phyloP scores from a whole-genome alignment of 2,113 vertebrate species.

The Ammodramus savannarum region DNA sequence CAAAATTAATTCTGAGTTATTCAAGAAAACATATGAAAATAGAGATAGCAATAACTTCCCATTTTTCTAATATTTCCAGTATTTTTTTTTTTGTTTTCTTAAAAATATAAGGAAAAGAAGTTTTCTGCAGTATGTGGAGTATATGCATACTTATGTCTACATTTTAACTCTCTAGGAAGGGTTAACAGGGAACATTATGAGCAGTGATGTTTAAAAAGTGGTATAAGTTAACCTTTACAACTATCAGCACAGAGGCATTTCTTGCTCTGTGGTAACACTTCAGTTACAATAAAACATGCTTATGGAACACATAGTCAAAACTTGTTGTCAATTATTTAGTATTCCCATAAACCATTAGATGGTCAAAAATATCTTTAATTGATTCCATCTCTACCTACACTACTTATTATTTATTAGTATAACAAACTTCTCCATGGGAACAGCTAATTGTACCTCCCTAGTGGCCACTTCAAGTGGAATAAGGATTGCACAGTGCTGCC shows the following conservation, averaged over 20 bases:
- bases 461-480: conserved; percentile 87
- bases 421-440: conserved; percentile 91
- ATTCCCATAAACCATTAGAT: conserved; percentile 80
- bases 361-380: conserved; percentile 93
- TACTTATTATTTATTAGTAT: conserved; percentile 94
- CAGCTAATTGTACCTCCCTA: conserved; percentile 89
- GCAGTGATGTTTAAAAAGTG: conserved; percentile 16
- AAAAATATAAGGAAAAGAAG: conserved; percentile 42
- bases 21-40: conserved; percentile 31
- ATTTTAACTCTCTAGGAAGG: conserved; percentile 59
- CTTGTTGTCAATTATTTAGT: conserved; percentile 79
- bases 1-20: conserved; percentile 25
- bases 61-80: conserved; percentile 17
- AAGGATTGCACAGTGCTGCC: conserved; percentile 77
- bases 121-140: conserved; percentile 40
- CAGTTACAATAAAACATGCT: conserved; percentile 57
- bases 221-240: conserved; percentile 14
- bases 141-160: conserved; percentile 29
- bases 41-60: not conserved
- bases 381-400: conserved; percentile 88
- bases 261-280: conserved; percentile 44
- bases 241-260: not conserved
- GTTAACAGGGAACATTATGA: not conserved
- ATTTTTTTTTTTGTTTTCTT: not conserved
- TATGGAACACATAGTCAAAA: conserved; percentile 66